A percentile compares a stretch with the other conserved stretches of the same genome.
phyloP scores from a whole-genome alignment of 2,797 vertebrate species.

The Liasis olivaceus region DNA sequence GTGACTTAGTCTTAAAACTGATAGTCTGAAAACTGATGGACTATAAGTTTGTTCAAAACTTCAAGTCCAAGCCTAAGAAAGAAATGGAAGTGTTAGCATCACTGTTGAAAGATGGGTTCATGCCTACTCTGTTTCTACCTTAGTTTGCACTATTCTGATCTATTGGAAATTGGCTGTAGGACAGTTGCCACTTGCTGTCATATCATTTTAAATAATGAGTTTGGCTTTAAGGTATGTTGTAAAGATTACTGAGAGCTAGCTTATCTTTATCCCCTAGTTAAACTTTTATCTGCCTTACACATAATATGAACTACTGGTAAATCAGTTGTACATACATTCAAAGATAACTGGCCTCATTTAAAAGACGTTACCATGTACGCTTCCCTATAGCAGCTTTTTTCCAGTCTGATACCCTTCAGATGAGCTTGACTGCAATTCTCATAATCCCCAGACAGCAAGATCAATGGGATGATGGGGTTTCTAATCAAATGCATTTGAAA shows the following conservation, averaged over 20 bases:
- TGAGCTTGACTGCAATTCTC: too few relatives aligned
- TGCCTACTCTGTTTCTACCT: neutral
- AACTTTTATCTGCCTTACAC: neutral
- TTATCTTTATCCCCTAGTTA: neutral
- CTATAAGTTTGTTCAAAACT: conserved; percentile 37
- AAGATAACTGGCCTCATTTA: neutral
- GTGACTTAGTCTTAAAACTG: conserved; percentile 31
- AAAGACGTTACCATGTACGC: neutral
- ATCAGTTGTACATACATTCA: neutral
- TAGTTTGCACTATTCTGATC: conserved; percentile 1
- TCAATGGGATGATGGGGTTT: too few relatives aligned
- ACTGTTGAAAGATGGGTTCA: conserved; percentile 40
- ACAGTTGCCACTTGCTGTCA: neutral
- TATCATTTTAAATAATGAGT: neutral
- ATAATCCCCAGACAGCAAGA: too few relatives aligned
- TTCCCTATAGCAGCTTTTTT: too few relatives aligned
- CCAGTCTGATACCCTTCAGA: too few relatives aligned
- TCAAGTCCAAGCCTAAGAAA: conserved; percentile 58
- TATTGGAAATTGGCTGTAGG: neutral
- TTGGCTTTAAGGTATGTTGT: neutral
- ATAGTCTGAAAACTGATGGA: conserved; percentile 54
- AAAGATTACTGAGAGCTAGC: neutral
- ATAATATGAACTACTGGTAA: neutral
- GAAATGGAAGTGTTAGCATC: conserved; percentile 56
- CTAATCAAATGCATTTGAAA: too few relatives aligned